Evolutionary conservation across 2,797 vertebrate genomes (phyloP).

Genomic region (Cryptoprocta ferox): DNA sequence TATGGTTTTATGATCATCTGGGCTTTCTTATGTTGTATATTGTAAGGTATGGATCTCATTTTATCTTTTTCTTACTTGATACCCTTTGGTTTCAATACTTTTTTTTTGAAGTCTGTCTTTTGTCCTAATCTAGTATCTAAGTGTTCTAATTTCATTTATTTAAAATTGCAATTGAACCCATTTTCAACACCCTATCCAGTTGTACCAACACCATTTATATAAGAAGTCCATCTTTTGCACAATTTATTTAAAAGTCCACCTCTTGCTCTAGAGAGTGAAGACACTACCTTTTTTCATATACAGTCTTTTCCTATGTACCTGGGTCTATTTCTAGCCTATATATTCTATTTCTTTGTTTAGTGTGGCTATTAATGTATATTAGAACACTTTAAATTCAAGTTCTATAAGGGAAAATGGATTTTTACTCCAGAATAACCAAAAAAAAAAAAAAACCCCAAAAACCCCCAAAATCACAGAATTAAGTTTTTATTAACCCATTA

Average conservation of each 20-base stretch:
- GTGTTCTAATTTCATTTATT: not conserved
- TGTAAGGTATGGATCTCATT: not conserved
- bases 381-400: not conserved
- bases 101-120: conserved; percentile 21
- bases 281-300: not conserved
- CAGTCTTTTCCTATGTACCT: not conserved
- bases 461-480: not conserved
- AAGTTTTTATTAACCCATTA: not conserved
- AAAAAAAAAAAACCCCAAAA: too few relatives aligned
- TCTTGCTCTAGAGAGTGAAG: not conserved
- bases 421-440: not conserved
- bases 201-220: not conserved
- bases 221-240: not conserved
- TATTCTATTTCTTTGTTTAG: not conserved
- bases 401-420: not conserved
- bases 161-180: not conserved
- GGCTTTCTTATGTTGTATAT: not conserved
- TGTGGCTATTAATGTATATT: not conserved
- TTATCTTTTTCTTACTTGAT: not conserved
- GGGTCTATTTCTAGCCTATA: not conserved
- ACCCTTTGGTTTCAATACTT: not conserved
- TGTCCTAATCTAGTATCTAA: not conserved
- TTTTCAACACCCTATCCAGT: not conserved
- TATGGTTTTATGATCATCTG: not conserved
- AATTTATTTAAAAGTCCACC: not conserved